Conservation (phyloP, 2,888 invertebrate species). For the Drosophila lutescens region DNA sequence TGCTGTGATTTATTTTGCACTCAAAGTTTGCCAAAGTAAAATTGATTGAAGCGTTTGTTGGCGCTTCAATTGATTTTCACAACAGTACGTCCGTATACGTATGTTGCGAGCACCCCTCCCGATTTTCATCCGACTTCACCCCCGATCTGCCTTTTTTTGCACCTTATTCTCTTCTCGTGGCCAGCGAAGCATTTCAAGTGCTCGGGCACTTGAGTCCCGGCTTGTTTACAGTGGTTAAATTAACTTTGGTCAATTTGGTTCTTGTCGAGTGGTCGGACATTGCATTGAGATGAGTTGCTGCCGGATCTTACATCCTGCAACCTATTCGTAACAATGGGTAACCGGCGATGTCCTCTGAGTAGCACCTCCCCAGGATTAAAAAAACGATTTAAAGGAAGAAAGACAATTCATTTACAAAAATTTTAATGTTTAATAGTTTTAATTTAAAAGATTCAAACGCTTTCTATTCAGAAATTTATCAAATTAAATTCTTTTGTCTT, state of each 20-base stretch:
- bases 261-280: slow-evolving; percentile 52
- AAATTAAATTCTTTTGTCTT: no score
- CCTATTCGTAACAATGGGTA: slow-evolving; percentile 14
- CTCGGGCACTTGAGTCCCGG: slow-evolving; percentile 32
- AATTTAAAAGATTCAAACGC: no score
- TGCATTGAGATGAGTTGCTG: slow-evolving; percentile 36
- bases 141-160: slow-evolving; percentile 13
- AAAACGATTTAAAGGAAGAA: no score
- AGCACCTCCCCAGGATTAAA: background rate
- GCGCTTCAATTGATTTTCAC: slow-evolving; percentile 73
- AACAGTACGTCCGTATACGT: slow-evolving; percentile 32
- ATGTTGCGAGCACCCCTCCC: slow-evolving; percentile 6
- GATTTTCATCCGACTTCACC: background rate
- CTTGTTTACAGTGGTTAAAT: slow-evolving; percentile 76
- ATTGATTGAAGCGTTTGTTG: slow-evolving; percentile 81
- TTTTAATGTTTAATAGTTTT: no score
- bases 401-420: no score
- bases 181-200: slow-evolving; percentile 46
- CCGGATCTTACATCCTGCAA: background rate
- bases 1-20: slow-evolving; percentile 80
- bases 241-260: slow-evolving; percentile 80
- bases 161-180: slow-evolving; percentile 35
- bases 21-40: slow-evolving; percentile 79
- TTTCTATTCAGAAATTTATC: no score
- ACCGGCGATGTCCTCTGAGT: slow-evolving; percentile 8